Conservation (phyloP, 2,113 vertebrate genomes). For the Dasyurus viverrinus region DNA sequence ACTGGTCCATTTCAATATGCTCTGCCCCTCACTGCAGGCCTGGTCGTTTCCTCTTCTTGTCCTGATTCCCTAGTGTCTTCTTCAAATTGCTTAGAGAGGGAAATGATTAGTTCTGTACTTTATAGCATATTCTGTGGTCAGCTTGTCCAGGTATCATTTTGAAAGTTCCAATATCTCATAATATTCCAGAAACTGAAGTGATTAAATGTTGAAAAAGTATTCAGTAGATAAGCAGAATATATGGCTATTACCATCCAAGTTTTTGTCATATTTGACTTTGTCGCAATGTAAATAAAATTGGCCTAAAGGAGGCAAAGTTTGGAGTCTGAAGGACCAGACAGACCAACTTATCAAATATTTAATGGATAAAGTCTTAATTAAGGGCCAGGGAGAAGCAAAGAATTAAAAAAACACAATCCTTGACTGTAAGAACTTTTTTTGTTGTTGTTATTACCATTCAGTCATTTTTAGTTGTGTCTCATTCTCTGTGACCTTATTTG, state of each 20-base stretch:
- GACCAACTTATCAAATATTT: background rate
- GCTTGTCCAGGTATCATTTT: background rate
- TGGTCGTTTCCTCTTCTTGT: background rate
- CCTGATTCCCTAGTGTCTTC: background rate
- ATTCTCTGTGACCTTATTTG: background rate
- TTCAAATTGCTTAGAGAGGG: background rate
- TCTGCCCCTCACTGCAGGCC: background rate
- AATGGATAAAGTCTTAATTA: background rate
- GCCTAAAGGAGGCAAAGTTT: background rate
- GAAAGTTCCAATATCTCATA: background rate
- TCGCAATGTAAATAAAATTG: background rate
- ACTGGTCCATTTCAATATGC: background rate
- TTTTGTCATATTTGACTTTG: background rate
- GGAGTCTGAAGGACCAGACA: accelerated
- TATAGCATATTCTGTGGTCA: background rate
- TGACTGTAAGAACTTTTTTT: background rate
- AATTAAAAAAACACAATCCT: background rate
- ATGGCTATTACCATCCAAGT: background rate
- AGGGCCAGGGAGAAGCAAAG: background rate
- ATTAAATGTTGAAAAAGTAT: background rate
- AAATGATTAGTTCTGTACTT: background rate
- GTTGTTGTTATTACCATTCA: background rate
- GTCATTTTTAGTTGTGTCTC: background rate
- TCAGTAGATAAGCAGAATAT: background rate
- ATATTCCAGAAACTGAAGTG: background rate